Percentiles rank a stretch among this genome's conserved stretches.
These are phyloP conservation scores for Salvator merianae DNA, from an alignment of 2,113 vertebrate genomes.

Conservation along the genomic window DNA sequence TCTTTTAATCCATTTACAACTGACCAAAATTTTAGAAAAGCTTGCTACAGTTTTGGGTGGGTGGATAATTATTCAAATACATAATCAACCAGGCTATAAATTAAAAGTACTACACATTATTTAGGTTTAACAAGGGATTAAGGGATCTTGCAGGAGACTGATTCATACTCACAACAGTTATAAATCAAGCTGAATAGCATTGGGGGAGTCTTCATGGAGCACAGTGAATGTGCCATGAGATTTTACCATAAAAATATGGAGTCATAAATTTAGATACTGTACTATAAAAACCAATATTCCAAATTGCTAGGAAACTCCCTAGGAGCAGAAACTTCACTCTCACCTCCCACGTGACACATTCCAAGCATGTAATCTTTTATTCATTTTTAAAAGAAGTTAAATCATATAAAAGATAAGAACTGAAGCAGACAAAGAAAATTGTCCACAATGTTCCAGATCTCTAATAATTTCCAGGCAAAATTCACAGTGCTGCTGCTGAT, in stretches of 20 bases:
- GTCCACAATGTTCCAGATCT: constrained; percentile 50
- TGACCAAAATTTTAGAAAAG: constrained; percentile 21
- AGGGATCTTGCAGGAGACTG: constrained; percentile 18
- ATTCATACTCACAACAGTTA: constrained; percentile 47
- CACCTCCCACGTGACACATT: neutral
- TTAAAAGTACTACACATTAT: constrained; percentile 41
- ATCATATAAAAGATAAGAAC: too few species aligned
- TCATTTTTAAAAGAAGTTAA: constrained; percentile 45
- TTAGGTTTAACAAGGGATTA: constrained; percentile 51
- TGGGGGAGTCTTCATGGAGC: constrained; percentile 48
- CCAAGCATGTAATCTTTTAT: constrained; percentile 31
- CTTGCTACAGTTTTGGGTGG: constrained; percentile 24
- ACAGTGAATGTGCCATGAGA: constrained; percentile 51
- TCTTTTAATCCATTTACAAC: neutral
- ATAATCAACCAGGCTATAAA: constrained; percentile 43
- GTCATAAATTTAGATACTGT: constrained; percentile 54
- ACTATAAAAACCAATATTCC: constrained; percentile 46
- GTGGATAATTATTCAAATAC: neutral
- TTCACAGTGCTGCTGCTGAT: constrained; percentile 55
- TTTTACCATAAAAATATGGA: constrained; percentile 57
- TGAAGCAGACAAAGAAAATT: neutral
- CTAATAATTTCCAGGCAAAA: constrained; percentile 57
- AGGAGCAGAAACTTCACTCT: neutral
- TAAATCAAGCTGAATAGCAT: constrained; percentile 56
- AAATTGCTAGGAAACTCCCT: constrained; percentile 45